These are phyloP conservation scores for Tiaroga cobitis DNA, from an alignment of 2,797 vertebrate genomes.

Conservation along the genomic window DNA sequence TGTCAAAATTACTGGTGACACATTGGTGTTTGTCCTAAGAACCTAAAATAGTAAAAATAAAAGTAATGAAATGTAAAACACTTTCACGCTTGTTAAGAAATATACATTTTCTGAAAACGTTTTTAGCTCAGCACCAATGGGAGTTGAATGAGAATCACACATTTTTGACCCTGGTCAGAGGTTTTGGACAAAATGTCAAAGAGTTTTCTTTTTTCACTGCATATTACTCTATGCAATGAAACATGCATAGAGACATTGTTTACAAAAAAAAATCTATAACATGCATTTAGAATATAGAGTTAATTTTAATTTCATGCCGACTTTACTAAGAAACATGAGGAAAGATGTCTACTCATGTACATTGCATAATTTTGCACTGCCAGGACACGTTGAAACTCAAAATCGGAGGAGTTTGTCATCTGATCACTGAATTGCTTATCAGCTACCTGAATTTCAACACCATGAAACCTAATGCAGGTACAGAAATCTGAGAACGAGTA, in stretches of 20 bases:
- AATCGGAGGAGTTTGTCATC: conserved; percentile 27
- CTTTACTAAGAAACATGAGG: background rate
- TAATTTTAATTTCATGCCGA: background rate
- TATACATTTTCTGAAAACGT: too few relatives aligned
- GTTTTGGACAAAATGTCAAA: background rate
- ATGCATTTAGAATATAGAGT: too few relatives aligned
- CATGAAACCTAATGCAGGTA: conserved; percentile 46
- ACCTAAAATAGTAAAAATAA: background rate
- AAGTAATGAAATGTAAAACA: background rate
- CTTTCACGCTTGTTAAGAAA: background rate
- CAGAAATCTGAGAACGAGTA: conserved; percentile 50
- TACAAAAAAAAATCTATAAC: background rate
- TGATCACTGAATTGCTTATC: conserved; percentile 38
- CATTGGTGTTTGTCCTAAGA: background rate
- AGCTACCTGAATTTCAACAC: conserved; percentile 53
- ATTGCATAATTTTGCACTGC: conserved; percentile 7
- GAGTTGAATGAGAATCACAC: too few relatives aligned
- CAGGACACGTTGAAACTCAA: background rate
- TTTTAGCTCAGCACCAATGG: background rate
- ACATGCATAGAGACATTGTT: background rate
- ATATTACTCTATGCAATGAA: background rate
- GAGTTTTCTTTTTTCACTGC: background rate
- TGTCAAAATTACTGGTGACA: background rate
- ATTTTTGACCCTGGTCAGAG: background rate
- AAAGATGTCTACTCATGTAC: conserved; percentile 42